A percentile compares a stretch with the other conserved stretches of the same genome.
These are phyloP conservation scores for Morpho helenor DNA, from an alignment of 2,888 invertebrate species.

Conservation along the genomic window DNA sequence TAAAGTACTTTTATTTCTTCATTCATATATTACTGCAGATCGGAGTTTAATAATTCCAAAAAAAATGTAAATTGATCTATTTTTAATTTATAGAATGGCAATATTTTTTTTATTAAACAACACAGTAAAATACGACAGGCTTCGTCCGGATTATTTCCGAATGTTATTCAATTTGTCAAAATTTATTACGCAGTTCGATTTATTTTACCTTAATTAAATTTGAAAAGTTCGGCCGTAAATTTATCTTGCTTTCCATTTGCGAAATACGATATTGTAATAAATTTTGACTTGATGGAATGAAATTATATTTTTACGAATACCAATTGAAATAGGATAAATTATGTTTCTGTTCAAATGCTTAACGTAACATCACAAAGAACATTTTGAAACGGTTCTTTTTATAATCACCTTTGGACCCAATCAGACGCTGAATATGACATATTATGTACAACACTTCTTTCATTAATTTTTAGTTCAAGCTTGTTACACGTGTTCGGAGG, in stretches of 20 bases:
- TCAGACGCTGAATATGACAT: too few species aligned
- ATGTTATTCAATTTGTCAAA: conserved; percentile 31
- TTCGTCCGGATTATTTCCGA: conserved; percentile 28
- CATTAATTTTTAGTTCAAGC: too few species aligned
- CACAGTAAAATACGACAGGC: conserved; percentile 30
- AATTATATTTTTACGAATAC: too few species aligned
- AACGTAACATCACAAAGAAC: too few species aligned
- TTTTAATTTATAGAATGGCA: neutral
- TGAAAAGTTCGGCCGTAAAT: conserved; percentile 24
- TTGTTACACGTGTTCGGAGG: too few species aligned
- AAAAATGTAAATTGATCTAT: neutral
- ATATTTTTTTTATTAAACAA: conserved; percentile 17
- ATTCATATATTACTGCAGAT: too few species aligned
- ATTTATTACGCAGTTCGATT: conserved; percentile 33
- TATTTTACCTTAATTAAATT: conserved; percentile 30
- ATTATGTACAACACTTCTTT: too few species aligned
- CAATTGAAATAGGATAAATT: too few species aligned
- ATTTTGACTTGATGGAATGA: neutral
- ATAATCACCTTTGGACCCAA: too few species aligned
- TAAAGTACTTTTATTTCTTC: too few species aligned
- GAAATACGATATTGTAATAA: conserved; percentile 5
- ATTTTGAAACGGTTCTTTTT: too few species aligned
- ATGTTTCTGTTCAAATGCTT: too few species aligned
- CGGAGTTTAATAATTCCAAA: neutral
- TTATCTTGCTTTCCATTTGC: conserved; percentile 17